Evolutionary conservation across 2,888 invertebrate species (phyloP).

Genomic region (Catotricha subobsoleta): DNA sequence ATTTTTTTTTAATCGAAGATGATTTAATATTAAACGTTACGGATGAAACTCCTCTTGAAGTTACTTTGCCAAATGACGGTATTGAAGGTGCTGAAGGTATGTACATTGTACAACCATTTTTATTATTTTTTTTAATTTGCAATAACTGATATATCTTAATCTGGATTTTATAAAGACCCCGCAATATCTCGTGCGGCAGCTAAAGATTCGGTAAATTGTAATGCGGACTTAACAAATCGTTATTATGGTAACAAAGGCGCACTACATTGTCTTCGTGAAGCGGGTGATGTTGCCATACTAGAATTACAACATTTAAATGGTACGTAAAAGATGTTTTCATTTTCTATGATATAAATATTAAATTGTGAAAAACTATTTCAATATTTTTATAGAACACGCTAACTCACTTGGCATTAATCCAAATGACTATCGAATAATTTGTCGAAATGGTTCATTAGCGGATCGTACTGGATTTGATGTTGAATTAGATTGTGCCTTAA

Average conservation of each 20-base stretch:
- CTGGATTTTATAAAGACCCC: too few species aligned
- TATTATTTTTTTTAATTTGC: too few species aligned
- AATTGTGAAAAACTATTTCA: not conserved
- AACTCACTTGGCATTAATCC: constrained; percentile 20
- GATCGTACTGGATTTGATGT: constrained; percentile 31
- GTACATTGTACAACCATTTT: too few species aligned
- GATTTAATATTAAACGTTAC: too few species aligned
- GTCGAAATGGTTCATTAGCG: constrained; percentile 40
- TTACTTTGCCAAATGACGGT: too few species aligned
- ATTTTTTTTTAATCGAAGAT: not conserved
- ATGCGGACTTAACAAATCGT: constrained; percentile 33
- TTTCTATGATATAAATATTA: not conserved
- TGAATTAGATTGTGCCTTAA: constrained; percentile 36
- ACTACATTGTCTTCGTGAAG: constrained; percentile 35
- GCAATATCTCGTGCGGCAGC: too few species aligned
- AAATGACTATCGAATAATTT: constrained; percentile 35
- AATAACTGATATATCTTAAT: too few species aligned
- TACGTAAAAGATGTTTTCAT: constrained; percentile 14
- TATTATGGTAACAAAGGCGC: constrained; percentile 44
- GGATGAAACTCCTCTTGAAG: too few species aligned
- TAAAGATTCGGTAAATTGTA: too few species aligned
- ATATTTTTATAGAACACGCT: constrained; percentile 22
- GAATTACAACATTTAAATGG: constrained; percentile 33
- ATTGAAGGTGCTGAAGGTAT: too few species aligned
- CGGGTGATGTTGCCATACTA: constrained; percentile 41